Evolutionary conservation across 1,140 invertebrate genomes (phyloP), one percentile per base, ranked within the genome.

Genomic region (Eulimnadia texana): DNA sequence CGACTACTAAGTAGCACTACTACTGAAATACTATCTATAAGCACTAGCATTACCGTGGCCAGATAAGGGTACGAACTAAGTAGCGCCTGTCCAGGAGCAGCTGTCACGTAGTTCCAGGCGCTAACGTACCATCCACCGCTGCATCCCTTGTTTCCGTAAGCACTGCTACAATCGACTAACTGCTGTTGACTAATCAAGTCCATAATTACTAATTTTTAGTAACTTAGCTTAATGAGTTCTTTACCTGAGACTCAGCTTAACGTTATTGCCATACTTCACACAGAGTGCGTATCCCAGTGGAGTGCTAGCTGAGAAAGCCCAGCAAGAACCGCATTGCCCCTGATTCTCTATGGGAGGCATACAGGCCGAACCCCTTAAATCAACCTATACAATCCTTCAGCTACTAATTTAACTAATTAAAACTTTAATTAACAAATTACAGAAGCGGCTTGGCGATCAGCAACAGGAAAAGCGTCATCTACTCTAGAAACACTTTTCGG

Each of bases 101-200:
- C 3, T 22, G 52, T n/a, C n/a, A 54, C 52, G 25, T 53, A 53
- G 20, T 53, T 53, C 51, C 51, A 53, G 6, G 51, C 6, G 6
- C 6, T 25, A 19, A 13, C 19, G 51, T 53, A 53, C 6, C 6
- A 53, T 6, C 51, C 51, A 6, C 51, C 51, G 19, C n/a, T n/a
- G 24, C 51, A 53, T 6, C 51, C 51, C 24, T 6, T 9, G 51
- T 25, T 53, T 9, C 33, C 33, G 33, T 42, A 42, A 6, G 20
- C 6, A 19, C 24, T n/a, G 6, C 6, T 47, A 52, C 58, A 60
- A 22, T 60, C 58, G 2, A 60, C 29, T 10, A 60, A 28, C 58
- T 60, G 58, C 42, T 51, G 58, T 22, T 60, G 16, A 42, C 58
- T 60, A n/a, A n/a, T n/a, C n/a, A 58, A 63, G 19, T 65, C 56